A percentile compares a stretch with the other conserved stretches of the same genome.
Conservation (phyloP, 2,888 invertebrate species). For the Tuberolachnus salignus region DNA sequence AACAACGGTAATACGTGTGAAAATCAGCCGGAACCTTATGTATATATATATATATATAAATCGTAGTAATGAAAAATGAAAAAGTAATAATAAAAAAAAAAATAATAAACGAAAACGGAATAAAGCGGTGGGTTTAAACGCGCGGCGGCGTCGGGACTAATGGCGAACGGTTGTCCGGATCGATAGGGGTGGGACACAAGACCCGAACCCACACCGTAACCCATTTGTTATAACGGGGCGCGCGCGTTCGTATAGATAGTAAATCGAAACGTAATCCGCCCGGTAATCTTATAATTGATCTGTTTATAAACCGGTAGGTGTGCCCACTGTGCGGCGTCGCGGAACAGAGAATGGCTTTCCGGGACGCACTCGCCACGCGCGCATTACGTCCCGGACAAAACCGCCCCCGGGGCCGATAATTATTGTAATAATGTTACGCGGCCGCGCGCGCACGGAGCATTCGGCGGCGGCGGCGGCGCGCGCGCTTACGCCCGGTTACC, state of each 20-base stretch:
- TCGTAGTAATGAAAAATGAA: neutral
- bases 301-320: slow-evolving; percentile 42
- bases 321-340: neutral
- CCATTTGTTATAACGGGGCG: slow-evolving; percentile 14
- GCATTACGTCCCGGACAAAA: slow-evolving; percentile 4
- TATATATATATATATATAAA: too few relatives aligned
- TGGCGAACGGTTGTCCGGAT: neutral
- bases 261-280: slow-evolving; percentile 42
- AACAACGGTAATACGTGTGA: too few relatives aligned
- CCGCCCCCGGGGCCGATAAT: slow-evolving; percentile 15
- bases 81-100: neutral
- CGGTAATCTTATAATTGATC: slow-evolving; percentile 54
- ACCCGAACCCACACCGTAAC: slow-evolving; percentile 9
- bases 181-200: neutral
- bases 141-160: neutral
- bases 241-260: neutral
- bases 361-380: too few relatives aligned
- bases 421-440: neutral
- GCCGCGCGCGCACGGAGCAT: too few relatives aligned
- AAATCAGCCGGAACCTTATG: too few relatives aligned
- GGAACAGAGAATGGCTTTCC: slow-evolving; percentile 20
- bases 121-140: neutral
- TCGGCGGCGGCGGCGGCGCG: too few relatives aligned
- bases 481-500: too few relatives aligned
- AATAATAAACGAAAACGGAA: too few relatives aligned